These are phyloP conservation scores for Anagrus nilaparvatae DNA, from an alignment of 1,140 invertebrate genomes.

Conservation along the genomic window DNA sequence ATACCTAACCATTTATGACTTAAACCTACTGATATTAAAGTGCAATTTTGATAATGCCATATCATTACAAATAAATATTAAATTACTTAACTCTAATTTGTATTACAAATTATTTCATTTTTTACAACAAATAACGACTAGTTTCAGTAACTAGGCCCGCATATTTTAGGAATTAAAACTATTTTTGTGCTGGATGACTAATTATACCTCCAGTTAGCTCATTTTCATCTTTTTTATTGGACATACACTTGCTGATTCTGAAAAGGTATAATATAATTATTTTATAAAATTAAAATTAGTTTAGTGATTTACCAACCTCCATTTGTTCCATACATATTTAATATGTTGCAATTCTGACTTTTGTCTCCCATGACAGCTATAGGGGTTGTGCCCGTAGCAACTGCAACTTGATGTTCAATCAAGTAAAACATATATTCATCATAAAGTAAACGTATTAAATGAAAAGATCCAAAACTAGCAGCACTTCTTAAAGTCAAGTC, in stretches of 20 bases:
- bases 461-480: conserved; percentile 97
- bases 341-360: conserved; percentile 36
- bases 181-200: conserved; percentile 11
- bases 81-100: no score
- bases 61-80: no score
- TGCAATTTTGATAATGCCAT: no score
- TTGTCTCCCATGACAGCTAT: conserved; percentile 86
- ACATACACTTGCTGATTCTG: conserved; percentile 33
- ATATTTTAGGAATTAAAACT: conserved; percentile 23
- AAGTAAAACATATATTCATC: conserved; percentile 99
- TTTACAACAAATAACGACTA: no score
- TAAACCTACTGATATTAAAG: no score
- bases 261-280: conserved; percentile 14
- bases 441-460: conserved; percentile 92
- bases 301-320: conserved; percentile 18
- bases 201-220: conserved; percentile 35
- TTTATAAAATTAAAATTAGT: conserved; percentile 2
- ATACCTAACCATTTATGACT: no score
- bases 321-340: conserved; percentile 36
- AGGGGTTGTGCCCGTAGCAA: conserved; percentile 78
- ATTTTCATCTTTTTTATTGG: conserved; percentile 40
- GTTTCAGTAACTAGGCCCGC: conserved; percentile 33
- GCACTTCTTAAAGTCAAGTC: conserved; percentile 92
- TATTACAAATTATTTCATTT: no score
- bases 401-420: conserved; percentile 92